Evolutionary conservation across 2,888 invertebrate genomes (phyloP).

Genomic region (Cryptus armator): DNA sequence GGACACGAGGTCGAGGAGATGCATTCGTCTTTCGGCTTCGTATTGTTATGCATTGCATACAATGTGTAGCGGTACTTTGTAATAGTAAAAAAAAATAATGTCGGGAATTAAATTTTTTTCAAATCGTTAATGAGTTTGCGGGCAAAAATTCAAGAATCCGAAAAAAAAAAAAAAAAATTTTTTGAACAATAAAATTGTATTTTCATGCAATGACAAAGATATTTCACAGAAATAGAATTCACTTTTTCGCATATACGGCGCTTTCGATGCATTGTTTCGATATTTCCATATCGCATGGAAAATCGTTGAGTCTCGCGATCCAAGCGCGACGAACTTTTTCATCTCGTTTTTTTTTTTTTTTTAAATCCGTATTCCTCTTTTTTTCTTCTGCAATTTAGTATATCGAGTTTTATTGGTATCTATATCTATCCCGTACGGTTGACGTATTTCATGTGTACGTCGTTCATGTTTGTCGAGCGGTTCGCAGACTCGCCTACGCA

Average conservation of each 20-base stretch:
- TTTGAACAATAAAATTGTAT: background rate
- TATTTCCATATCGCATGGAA: background rate
- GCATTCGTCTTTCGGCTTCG: background rate
- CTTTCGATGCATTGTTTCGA: background rate
- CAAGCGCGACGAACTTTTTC: background rate
- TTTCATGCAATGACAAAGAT: background rate
- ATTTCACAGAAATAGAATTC: background rate
- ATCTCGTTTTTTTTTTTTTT: background rate
- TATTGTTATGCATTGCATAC: background rate
- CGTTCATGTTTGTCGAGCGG: background rate
- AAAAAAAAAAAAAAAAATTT: too few relatives aligned
- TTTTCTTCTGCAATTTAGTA: background rate
- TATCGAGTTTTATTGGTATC: slow-evolving; percentile 6
- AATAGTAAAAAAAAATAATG: background rate
- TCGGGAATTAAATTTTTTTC: background rate
- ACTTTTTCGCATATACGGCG: background rate
- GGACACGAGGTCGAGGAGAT: slow-evolving; percentile 15
- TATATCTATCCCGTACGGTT: background rate
- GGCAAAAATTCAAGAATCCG: background rate
- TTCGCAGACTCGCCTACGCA: background rate
- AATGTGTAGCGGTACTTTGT: background rate
- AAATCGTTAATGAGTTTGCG: background rate
- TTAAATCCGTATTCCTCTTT: background rate
- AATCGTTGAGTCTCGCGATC: background rate
- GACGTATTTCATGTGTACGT: background rate